Conservation (phyloP, 2,113 vertebrate genomes). For the Crocuta crocuta region DNA sequence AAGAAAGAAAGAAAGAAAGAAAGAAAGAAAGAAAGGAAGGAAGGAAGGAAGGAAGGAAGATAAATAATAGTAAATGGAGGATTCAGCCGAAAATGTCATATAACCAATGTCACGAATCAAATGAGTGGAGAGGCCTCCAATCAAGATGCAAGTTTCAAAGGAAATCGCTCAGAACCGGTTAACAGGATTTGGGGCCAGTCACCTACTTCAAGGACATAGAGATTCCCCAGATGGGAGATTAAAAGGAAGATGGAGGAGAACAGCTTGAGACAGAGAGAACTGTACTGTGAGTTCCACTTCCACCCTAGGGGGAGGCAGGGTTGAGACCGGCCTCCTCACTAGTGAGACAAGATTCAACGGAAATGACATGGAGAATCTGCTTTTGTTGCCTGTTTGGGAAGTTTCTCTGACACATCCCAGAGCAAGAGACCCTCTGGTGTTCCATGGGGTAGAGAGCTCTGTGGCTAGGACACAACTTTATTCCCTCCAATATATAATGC, state of each 20-base stretch:
- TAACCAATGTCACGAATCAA: background rate
- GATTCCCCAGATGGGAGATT: background rate
- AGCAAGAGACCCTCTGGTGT: background rate
- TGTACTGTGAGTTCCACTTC: background rate
- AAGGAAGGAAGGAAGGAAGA: too few relatives aligned
- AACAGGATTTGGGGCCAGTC: background rate
- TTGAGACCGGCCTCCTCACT: background rate
- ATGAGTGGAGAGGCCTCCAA: background rate
- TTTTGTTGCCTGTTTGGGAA: background rate
- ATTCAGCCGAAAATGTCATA: background rate
- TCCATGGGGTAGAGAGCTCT: background rate
- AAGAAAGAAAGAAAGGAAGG: too few relatives aligned
- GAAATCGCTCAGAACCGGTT: background rate
- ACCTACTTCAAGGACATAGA: background rate
- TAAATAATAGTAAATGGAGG: background rate
- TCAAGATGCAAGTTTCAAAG: background rate
- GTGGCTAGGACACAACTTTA: background rate
- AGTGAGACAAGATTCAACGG: background rate
- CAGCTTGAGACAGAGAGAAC: background rate
- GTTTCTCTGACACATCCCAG: background rate
- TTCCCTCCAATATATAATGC: background rate
- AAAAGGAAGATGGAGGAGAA: background rate
- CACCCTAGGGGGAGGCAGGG: fast-evolving
- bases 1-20: too few relatives aligned
- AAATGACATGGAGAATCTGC: background rate